Percentiles rank a stretch among this genome's conserved stretches.
Evolutionary conservation across 1,140 invertebrate genomes (phyloP).

Genomic region (Microplitis demolitor): DNA sequence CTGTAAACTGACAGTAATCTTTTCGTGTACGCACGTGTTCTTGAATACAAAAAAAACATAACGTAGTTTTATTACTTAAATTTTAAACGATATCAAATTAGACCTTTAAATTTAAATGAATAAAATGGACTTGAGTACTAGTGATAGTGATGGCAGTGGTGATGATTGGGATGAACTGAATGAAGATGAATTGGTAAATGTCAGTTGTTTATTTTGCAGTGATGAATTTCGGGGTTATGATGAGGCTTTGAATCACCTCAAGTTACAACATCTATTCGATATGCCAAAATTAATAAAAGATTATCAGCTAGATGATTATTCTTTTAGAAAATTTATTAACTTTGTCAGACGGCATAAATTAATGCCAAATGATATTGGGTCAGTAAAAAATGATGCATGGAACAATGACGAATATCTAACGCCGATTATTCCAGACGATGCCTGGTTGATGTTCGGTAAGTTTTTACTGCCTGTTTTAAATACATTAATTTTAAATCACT

Average conservation of each 20-base stretch:
- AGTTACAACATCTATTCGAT: conserved; percentile 70
- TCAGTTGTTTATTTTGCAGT: conserved; percentile 66
- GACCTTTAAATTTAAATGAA: not conserved
- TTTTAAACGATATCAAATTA: too few species aligned
- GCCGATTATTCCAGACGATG: conserved; percentile 77
- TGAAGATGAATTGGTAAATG: conserved; percentile 42
- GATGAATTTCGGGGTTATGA: conserved; percentile 51
- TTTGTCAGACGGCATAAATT: conserved; percentile 75
- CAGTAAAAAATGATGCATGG: conserved; percentile 66
- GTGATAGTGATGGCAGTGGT: conserved; percentile 54
- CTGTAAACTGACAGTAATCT: too few species aligned
- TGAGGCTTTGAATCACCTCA: conserved; percentile 61
- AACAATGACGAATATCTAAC: conserved; percentile 80
- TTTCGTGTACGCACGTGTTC: too few species aligned
- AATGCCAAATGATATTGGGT: conserved; percentile 64
- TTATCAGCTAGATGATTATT: conserved; percentile 81
- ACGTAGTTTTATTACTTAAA: too few species aligned
- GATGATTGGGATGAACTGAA: conserved; percentile 62
- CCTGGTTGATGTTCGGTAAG: conserved; percentile 83
- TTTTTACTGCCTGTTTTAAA: conserved; percentile 26
- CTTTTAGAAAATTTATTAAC: conserved; percentile 88
- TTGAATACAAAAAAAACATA: too few species aligned
- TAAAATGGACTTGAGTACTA: not conserved
- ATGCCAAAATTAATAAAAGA: conserved; percentile 70
- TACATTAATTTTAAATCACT: too few species aligned